Percentiles rank a stretch among this genome's conserved stretches.
These are phyloP conservation scores for Canis aureus DNA, from an alignment of 2,113 vertebrate genomes.

Conservation along the genomic window DNA sequence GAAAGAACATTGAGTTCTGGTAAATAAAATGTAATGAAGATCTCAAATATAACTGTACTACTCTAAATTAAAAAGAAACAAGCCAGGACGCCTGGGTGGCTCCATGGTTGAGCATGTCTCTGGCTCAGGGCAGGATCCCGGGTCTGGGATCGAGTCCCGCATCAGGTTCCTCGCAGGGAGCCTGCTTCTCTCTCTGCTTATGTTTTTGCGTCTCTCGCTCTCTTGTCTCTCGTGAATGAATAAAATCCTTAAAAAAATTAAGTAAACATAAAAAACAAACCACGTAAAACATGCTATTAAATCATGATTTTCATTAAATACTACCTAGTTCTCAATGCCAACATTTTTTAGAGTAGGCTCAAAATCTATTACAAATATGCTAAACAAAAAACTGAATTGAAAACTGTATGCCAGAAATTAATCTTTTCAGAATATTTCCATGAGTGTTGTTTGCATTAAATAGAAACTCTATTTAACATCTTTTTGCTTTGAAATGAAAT, in stretches of 20 bases:
- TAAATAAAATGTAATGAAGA: not conserved
- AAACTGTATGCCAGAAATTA: constrained; percentile 45
- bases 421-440: constrained; percentile 16
- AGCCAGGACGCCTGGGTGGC: too few species aligned
- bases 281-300: not conserved
- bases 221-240: too few species aligned
- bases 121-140: too few species aligned
- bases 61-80: constrained; percentile 3
- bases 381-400: not conserved
- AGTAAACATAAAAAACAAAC: not conserved
- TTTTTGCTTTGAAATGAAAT: constrained; percentile 49
- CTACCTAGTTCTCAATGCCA: not conserved
- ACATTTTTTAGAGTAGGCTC: not conserved
- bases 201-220: too few species aligned
- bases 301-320: not conserved
- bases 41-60: not conserved
- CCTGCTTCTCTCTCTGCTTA: too few species aligned
- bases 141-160: too few species aligned
- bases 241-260: too few species aligned
- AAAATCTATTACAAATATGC: not conserved
- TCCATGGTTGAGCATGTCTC: too few species aligned
- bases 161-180: too few species aligned
- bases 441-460: not conserved
- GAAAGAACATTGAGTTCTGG: not conserved
- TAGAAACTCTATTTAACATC: not conserved